phyloP scores from a whole-genome alignment of 2,797 vertebrate genomes.

The Muscicapa striata region DNA sequence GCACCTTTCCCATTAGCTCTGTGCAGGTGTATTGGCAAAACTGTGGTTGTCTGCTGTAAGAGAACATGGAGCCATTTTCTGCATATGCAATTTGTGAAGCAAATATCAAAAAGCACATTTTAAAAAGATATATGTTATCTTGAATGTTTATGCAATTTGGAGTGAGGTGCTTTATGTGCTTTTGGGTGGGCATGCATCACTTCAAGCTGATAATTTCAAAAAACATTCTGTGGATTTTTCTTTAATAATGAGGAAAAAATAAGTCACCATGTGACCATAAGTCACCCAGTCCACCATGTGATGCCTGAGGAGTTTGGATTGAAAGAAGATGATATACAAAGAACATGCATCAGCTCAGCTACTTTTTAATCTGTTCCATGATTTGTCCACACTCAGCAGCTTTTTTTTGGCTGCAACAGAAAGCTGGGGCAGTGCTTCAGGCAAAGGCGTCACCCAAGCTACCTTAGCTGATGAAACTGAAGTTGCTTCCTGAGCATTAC shows the following conservation, averaged over 20 bases:
- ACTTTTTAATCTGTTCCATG: slow-evolving; percentile 58
- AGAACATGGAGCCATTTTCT: background rate
- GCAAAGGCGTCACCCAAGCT: slow-evolving; percentile 63
- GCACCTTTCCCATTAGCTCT: background rate
- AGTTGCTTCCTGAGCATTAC: slow-evolving; percentile 51
- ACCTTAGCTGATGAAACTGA: slow-evolving; percentile 63
- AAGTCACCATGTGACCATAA: background rate
- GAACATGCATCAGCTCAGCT: slow-evolving; percentile 39
- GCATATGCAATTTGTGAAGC: background rate
- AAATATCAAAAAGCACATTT: background rate
- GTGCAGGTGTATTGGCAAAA: background rate
- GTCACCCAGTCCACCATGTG: background rate
- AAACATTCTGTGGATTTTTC: background rate
- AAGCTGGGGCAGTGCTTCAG: slow-evolving; percentile 16
- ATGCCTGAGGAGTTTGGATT: background rate
- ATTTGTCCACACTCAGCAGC: slow-evolving; percentile 67
- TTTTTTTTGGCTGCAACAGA: slow-evolving; percentile 53
- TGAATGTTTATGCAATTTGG: background rate
- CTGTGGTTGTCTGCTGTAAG: background rate
- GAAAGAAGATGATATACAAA: slow-evolving; percentile 12
- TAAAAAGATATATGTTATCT: background rate
- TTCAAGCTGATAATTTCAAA: background rate
- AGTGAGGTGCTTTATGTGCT: background rate
- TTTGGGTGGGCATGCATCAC: background rate
- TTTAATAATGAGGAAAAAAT: background rate